These are phyloP conservation scores for Argyresthia goedartella DNA, from an alignment of 2,888 invertebrate genomes.

Conservation along the genomic window DNA sequence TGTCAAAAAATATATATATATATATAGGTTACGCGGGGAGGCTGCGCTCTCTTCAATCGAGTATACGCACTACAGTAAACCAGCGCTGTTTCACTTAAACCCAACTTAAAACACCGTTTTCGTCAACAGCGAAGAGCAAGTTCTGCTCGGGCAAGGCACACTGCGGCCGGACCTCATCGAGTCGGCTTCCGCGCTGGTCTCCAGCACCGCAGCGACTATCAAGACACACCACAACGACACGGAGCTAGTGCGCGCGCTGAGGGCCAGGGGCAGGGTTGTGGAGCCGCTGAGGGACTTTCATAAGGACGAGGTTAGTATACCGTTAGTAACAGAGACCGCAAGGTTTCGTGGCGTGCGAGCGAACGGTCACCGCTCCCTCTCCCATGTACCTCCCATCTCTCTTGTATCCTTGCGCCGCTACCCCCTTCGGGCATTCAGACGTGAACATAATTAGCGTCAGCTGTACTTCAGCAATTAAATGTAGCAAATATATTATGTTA, in stretches of 20 bases:
- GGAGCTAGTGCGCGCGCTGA: conserved; percentile 85
- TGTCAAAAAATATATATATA: too few relatives aligned
- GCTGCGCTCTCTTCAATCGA: too few relatives aligned
- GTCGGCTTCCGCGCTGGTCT: conserved; percentile 91
- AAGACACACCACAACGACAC: conserved; percentile 99
- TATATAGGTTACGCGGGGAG: too few relatives aligned
- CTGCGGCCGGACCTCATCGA: conserved; percentile 98
- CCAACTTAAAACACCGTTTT: background rate
- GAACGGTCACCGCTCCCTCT: too few relatives aligned
- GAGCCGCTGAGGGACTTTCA: conserved; percentile 99
- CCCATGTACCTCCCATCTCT: too few relatives aligned
- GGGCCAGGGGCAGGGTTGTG: conserved; percentile 87
- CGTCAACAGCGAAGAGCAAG: conserved; percentile 82
- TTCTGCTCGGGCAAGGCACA: conserved; percentile 94
- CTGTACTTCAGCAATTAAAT: too few relatives aligned
- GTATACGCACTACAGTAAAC: too few relatives aligned
- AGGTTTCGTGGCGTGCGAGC: background rate
- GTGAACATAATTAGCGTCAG: too few relatives aligned
- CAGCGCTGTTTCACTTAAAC: too few relatives aligned
- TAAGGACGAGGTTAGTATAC: conserved; percentile 87
- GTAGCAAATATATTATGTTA: too few relatives aligned
- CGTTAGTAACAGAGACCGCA: background rate
- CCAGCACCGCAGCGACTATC: conserved; percentile 92
- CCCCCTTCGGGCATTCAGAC: too few relatives aligned
- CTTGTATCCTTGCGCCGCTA: too few relatives aligned